phyloP scores from a whole-genome alignment of 2,113 vertebrate genomes.

The Cyrtonyx montezumae region DNA sequence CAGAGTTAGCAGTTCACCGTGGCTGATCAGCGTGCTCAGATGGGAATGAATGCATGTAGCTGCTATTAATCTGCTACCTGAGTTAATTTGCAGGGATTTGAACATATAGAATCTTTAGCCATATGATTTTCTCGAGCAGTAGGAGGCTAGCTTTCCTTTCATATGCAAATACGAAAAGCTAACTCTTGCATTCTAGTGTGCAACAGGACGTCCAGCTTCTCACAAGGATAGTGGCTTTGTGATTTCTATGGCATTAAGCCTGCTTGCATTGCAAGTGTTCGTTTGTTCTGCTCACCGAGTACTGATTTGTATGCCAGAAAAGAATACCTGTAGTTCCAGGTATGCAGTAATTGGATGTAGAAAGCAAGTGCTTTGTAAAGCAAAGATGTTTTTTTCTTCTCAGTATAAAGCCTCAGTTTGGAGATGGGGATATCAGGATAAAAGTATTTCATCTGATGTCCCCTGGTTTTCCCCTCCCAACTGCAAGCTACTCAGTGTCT shows the following conservation, averaged over 20 bases:
- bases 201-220: conserved; percentile 59
- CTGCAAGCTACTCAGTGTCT: neutral
- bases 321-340: neutral
- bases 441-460: neutral
- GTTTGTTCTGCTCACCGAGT: conserved; percentile 50
- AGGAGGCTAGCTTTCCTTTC: conserved; percentile 15
- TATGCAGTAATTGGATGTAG: neutral
- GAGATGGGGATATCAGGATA: neutral
- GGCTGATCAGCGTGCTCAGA: neutral
- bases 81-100: neutral
- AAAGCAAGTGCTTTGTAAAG: neutral
- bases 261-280: conserved; percentile 55
- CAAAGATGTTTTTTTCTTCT: neutral
- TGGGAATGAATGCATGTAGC: neutral
- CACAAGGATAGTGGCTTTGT: conserved; percentile 54
- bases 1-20: neutral
- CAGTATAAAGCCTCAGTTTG: neutral
- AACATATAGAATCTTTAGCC: neutral
- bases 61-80: conserved; percentile 18
- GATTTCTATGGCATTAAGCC: conserved; percentile 68
- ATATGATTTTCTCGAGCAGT: neutral
- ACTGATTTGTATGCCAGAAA: conserved; percentile 30
- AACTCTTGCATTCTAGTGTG: conserved; percentile 16
- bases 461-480: neutral
- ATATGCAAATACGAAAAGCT: neutral